Evolutionary conservation across 2,113 vertebrate genomes (phyloP).

Genomic region (Xenopus borealis): DNA sequence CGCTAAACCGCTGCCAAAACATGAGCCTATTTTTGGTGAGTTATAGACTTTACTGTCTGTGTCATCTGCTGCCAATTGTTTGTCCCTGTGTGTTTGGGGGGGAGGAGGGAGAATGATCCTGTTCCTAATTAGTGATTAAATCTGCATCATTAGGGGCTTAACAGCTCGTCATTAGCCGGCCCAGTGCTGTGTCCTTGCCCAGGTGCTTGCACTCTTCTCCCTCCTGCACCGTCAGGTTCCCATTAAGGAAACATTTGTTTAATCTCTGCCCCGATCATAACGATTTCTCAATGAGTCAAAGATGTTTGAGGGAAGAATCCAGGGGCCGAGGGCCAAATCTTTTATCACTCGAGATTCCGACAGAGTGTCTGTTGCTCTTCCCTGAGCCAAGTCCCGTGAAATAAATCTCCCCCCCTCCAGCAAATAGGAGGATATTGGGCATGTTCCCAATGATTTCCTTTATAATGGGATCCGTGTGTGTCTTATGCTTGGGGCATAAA

Average conservation of each 20-base stretch:
- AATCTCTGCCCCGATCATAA: neutral
- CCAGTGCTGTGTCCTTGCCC: neutral
- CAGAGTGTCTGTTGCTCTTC: neutral
- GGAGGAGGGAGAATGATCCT: no score
- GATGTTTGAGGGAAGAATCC: slow-evolving; percentile 7
- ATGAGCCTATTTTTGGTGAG: neutral
- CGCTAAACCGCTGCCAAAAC: neutral
- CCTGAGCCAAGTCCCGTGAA: neutral
- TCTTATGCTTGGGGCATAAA: no score
- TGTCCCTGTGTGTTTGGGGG: neutral
- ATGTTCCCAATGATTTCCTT: no score
- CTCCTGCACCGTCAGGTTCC: neutral
- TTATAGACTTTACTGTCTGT: neutral
- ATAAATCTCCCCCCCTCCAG: neutral
- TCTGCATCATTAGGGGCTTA: slow-evolving; percentile 1
- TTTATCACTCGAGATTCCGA: neutral
- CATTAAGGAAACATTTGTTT: slow-evolving; percentile 25
- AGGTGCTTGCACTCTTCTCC: neutral
- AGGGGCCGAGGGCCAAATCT: neutral
- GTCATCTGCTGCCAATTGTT: slow-evolving; percentile 20
- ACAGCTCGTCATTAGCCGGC: neutral
- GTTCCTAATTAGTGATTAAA: slow-evolving; percentile 14
- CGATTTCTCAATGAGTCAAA: slow-evolving; percentile 16
- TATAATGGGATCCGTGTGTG: no score
- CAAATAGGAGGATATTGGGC: neutral